Conservation (phyloP, 2,113 vertebrate species). For the Alexandromys fortis region DNA sequence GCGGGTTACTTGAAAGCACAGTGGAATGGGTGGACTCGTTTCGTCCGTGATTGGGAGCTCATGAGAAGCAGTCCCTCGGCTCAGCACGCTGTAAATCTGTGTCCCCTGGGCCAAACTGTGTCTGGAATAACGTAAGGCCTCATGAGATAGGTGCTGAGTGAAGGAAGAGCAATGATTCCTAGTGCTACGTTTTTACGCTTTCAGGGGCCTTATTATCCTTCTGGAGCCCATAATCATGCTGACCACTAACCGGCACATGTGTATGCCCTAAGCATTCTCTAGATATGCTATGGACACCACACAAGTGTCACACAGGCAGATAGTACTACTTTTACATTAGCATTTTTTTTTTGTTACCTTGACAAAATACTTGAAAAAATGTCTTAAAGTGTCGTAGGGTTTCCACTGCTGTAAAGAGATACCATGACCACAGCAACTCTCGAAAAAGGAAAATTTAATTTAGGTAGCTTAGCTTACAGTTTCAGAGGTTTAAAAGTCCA, state of each 20-base stretch:
- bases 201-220: neutral
- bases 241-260: neutral
- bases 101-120: neutral
- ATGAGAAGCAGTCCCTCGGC: slow-evolving; percentile 35
- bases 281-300: neutral
- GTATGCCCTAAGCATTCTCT: neutral
- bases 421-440: neutral
- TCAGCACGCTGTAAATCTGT: slow-evolving; percentile 61
- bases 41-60: slow-evolving; percentile 7
- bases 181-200: neutral
- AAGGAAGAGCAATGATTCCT: slow-evolving; percentile 6
- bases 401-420: neutral
- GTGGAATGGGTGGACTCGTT: neutral
- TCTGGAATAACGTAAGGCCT: neutral
- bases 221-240: neutral
- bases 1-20: slow-evolving; percentile 44
- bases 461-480: neutral
- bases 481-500: neutral
- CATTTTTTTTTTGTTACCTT: neutral
- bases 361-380: neutral
- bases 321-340: neutral
- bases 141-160: neutral
- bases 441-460: neutral
- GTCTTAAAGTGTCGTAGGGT: neutral
- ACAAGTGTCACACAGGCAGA: neutral